These are phyloP conservation scores for Theonella swinhoei DNA, from an alignment of 37 sponge, comb jelly and placozoan species.

Conservation along the genomic window DNA sequence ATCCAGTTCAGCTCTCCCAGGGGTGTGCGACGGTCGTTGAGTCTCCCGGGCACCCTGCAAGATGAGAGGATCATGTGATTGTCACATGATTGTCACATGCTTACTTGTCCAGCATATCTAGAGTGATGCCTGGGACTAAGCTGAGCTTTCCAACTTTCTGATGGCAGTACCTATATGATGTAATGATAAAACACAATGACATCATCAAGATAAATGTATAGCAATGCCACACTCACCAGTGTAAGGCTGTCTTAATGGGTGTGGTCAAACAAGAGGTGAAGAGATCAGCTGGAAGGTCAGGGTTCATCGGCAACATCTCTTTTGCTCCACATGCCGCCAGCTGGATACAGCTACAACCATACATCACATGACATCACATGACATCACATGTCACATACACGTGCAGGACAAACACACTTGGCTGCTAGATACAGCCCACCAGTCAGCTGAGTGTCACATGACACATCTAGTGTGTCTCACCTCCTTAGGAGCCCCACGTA, in stretches of 20 bases:
- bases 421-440: too few relatives aligned
- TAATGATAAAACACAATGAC: too few relatives aligned
- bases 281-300: constrained; percentile 93
- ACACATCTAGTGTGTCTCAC: too few relatives aligned
- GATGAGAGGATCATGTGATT: background rate
- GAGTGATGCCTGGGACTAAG: constrained; percentile 61
- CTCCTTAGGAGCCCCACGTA: too few relatives aligned
- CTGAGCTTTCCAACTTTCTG: constrained; percentile 39
- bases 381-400: too few relatives aligned
- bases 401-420: constrained; percentile 45
- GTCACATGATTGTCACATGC: background rate
- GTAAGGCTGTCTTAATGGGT: constrained; percentile 83
- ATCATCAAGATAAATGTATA: background rate
- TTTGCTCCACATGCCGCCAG: constrained; percentile 87
- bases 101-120: constrained; percentile 81
- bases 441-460: too few relatives aligned
- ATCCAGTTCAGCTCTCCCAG: constrained; percentile 99
- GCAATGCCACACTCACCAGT: constrained; percentile 46
- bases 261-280: constrained; percentile 97
- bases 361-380: too few relatives aligned
- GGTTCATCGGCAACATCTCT: constrained; percentile 94
- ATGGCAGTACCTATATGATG: constrained; percentile 24
- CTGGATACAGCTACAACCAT: constrained; percentile 83
- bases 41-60: constrained; percentile 83
- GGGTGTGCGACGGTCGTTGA: constrained; percentile 87